Evolutionary conservation across 2,113 vertebrate species (phyloP), one percentile per base, ranked within the genome.

Genomic region (Grammomys dolichurus): DNA sequence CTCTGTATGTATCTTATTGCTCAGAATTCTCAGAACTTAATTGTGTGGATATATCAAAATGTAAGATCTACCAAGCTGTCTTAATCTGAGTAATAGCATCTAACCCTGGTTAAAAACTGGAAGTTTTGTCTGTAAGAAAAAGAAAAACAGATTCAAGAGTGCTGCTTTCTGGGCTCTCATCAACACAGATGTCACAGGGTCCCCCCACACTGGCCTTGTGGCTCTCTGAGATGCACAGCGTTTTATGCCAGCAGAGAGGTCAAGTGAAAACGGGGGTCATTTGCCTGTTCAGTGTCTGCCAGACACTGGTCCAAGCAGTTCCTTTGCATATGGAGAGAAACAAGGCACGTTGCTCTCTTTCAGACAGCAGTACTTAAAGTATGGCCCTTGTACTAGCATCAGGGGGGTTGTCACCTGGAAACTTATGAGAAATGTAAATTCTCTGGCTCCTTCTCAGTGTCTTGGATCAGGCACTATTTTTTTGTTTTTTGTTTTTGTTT

Each of bases 1-100:
- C 24, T 88, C n/a, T 77, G 78, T 70, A 81, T 87, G 4, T 67
- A 65, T 77, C 54, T 95, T 86, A 22, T 31, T 90, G 58, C 13
- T 87, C 17, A 75, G 89, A 95, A 56, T 13, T 86, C 13, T 87
- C 17, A 75, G 89, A 95, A 63, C 17, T 89, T 93, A 43, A 31
- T 89, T 33, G n/a, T 60, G 28, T 80, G 20, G 2, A 0, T 76
- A 69, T 54, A 48, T 86, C 28, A 40, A 87, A 69, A 6, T 76
- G 7, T 54, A 72, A 85, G 4, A 20, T 56, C 78, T 20, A 43
- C 16, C 78, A 77, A 92, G 51, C 10, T 43, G 78, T 81, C 46
- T 94, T 86, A 7, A 9, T 93, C 14, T 89, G 92, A 67, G 12
- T 3, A 75, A 51, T 7, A 22, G 12, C 1, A 20, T 63, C 69